Conservation (phyloP, 2,888 invertebrate species). For the Diarsia dahlii region DNA sequence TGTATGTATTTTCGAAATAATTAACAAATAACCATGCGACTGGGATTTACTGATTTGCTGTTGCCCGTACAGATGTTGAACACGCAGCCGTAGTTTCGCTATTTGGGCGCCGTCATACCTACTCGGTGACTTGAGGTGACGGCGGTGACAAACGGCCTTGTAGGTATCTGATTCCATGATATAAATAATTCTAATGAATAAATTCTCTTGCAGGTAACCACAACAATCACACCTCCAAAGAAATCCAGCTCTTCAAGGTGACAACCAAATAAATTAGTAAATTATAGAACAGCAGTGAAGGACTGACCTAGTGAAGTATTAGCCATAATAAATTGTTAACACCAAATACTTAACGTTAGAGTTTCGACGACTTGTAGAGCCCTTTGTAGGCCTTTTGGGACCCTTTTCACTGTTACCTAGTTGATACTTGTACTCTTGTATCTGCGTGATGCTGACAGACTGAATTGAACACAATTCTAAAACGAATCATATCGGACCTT, state of each 20-base stretch:
- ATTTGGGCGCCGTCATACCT: not conserved
- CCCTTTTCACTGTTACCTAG: conserved; percentile 73
- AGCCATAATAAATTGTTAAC: conserved; percentile 74
- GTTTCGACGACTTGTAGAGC: conserved; percentile 66
- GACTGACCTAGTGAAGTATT: conserved; percentile 68
- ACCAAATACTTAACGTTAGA: conserved; percentile 74
- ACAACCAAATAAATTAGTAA: conserved; percentile 40
- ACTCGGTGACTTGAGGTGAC: too few species aligned
- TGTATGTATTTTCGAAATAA: too few species aligned
- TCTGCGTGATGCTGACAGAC: conserved; percentile 70
- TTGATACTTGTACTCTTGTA: conserved; percentile 52
- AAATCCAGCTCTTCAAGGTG: conserved; percentile 59
- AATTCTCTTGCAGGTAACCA: conserved; percentile 31
- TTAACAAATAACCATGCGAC: not conserved
- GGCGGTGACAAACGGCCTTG: too few species aligned
- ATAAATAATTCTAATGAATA: not conserved
- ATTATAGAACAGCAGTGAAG: conserved; percentile 52
- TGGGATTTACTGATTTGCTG: not conserved
- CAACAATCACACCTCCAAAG: conserved; percentile 46
- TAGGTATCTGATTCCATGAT: not conserved
- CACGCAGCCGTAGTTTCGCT: not conserved
- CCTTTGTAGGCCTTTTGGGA: conserved; percentile 73
- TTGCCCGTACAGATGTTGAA: not conserved
- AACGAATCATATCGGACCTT: conserved; percentile 74
- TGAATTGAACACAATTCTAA: conserved; percentile 78